These are phyloP conservation scores for Butorides virescens DNA, from an alignment of 2,113 vertebrate genomes.

Conservation along the genomic window DNA sequence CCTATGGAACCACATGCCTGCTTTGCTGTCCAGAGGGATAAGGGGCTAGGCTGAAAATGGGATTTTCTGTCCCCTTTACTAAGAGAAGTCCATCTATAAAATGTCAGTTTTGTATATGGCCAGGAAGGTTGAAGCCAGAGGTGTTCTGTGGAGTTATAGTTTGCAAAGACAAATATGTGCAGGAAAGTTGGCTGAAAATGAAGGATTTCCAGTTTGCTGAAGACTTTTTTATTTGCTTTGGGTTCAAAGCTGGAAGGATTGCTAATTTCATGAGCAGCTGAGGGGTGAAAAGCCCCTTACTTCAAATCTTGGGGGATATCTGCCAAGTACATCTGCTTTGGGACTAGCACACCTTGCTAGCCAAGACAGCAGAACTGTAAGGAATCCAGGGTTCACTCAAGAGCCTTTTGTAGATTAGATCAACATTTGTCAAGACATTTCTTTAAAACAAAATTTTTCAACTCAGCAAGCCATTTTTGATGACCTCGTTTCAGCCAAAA, in stretches of 20 bases:
- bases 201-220: not conserved
- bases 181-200: not conserved
- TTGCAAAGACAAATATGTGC: not conserved
- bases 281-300: conserved; percentile 16
- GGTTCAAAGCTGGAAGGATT: not conserved
- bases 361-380: conserved; percentile 43
- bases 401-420: conserved; percentile 3
- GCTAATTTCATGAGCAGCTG: not conserved
- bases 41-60: not conserved
- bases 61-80: not conserved
- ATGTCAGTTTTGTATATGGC: not conserved
- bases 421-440: not conserved
- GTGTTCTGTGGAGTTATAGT: not conserved
- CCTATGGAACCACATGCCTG: not conserved
- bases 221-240: not conserved
- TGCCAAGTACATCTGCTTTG: conserved; percentile 46
- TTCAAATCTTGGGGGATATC: not conserved
- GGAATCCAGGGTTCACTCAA: not conserved
- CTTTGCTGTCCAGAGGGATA: not conserved
- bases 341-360: conserved; percentile 44
- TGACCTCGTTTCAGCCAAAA: not conserved
- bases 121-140: not conserved
- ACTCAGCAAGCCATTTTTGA: not conserved
- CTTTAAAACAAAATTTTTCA: not conserved
- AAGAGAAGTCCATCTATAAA: not conserved